phyloP scores from a whole-genome alignment of 2,113 vertebrate species.

The Petrocephalus zakoni region DNA sequence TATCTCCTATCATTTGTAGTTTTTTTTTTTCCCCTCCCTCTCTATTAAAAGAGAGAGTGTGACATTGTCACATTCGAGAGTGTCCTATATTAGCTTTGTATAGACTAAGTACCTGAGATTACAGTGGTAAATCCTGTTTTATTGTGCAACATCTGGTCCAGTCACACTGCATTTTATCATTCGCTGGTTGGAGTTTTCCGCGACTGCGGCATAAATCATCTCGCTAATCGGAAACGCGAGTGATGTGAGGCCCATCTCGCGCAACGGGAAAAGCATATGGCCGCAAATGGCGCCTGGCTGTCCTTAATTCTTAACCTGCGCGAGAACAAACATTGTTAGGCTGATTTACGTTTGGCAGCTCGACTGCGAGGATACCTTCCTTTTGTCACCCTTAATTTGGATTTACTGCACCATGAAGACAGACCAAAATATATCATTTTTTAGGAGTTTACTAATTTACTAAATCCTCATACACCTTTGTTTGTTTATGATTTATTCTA shows the following conservation, averaged over 20 bases:
- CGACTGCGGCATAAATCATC: slow-evolving; percentile 85
- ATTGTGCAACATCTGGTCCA: slow-evolving; percentile 82
- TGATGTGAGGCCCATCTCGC: slow-evolving; percentile 79
- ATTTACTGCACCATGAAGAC: neutral
- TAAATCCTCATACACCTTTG: neutral
- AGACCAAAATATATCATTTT: neutral
- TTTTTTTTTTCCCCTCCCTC: slow-evolving; percentile 59
- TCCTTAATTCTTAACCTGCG: slow-evolving; percentile 7
- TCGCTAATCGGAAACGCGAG: slow-evolving; percentile 86
- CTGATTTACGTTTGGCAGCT: neutral
- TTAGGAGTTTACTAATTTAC: neutral
- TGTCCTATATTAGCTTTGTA: slow-evolving; percentile 78
- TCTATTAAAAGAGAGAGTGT: slow-evolving; percentile 49
- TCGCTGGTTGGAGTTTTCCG: slow-evolving; percentile 83
- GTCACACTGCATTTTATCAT: slow-evolving; percentile 82
- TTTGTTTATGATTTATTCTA: neutral
- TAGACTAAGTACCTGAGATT: slow-evolving; percentile 82
- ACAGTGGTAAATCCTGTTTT: slow-evolving; percentile 80
- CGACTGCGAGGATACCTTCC: neutral
- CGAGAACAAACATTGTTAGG: neutral
- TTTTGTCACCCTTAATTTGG: slow-evolving; percentile 2
- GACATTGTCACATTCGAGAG: slow-evolving; percentile 75
- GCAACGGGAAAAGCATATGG: slow-evolving; percentile 84
- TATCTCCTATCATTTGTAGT: slow-evolving; percentile 84
- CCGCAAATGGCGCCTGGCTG: slow-evolving; percentile 70